Evolutionary conservation across 2,888 invertebrate species (phyloP).

Genomic region (Trichopria drosophilae): DNA sequence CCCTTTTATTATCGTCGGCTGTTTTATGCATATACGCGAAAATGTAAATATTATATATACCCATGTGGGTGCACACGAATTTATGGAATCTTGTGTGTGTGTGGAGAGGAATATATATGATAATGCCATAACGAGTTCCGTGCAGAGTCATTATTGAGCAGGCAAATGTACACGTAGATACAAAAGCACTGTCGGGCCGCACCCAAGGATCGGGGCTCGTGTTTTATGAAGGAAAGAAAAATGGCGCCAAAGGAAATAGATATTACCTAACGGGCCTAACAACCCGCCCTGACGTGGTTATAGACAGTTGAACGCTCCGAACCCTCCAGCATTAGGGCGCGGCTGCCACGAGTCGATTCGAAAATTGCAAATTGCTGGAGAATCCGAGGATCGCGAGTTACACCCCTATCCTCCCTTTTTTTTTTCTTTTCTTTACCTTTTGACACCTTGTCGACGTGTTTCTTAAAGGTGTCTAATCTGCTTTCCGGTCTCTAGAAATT

Average conservation of each 20-base stretch:
- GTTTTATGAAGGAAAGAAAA: constrained; percentile 50
- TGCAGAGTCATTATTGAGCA: too few species aligned
- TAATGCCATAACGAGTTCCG: too few species aligned
- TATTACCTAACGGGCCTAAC: constrained; percentile 53
- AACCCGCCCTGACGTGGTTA: constrained; percentile 40
- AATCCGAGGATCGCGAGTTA: background rate
- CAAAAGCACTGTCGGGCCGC: constrained; percentile 41
- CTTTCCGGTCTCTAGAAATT: too few species aligned
- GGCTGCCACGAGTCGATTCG: constrained; percentile 42
- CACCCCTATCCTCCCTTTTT: background rate
- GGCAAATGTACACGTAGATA: too few species aligned
- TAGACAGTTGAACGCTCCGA: constrained; percentile 30
- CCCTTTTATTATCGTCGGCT: too few species aligned
- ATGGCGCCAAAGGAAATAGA: constrained; percentile 54
- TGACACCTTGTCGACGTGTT: too few species aligned
- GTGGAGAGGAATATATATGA: too few species aligned
- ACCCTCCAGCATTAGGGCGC: constrained; percentile 43
- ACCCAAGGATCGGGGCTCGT: constrained; percentile 39
- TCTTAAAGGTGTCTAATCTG: too few species aligned
- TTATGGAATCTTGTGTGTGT: too few species aligned
- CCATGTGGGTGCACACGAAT: too few species aligned
- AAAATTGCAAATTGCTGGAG: constrained; percentile 38
- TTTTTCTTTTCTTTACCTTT: background rate
- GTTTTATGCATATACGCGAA: too few species aligned
- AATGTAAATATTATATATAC: too few species aligned